Conservation (phyloP, 2,113 vertebrate species). For the Myiozetetes cayanensis region DNA sequence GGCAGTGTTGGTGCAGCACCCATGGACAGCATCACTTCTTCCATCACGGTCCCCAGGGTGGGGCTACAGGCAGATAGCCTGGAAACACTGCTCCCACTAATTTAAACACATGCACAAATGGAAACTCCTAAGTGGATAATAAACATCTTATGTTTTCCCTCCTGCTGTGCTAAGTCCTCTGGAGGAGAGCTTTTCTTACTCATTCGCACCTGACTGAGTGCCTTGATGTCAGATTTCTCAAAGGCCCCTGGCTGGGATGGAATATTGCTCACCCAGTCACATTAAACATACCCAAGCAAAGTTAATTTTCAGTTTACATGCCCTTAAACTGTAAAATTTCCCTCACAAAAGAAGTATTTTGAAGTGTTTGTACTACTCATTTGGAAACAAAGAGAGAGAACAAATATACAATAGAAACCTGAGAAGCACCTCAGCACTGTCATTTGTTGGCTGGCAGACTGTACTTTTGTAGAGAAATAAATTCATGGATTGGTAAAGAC, state of each 20-base stretch:
- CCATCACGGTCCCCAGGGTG: not conserved
- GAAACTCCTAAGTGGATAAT: not conserved
- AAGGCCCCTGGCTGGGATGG: not conserved
- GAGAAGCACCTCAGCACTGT: not conserved
- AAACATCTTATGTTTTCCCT: not conserved
- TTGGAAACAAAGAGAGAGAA: not conserved
- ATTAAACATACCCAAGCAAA: not conserved
- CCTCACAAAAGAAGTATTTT: not conserved
- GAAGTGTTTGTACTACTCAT: not conserved
- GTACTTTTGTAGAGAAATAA: not conserved
- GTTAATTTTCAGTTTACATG: not conserved
- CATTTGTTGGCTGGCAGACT: not conserved
- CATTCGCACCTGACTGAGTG: not conserved
- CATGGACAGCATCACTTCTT: rapidly evolving
- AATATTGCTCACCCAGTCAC: not conserved
- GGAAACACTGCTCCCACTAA: not conserved
- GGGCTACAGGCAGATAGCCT: not conserved
- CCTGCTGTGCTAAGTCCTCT: not conserved
- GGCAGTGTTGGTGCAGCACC: not conserved
- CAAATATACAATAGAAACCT: not conserved
- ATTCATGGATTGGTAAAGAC: not conserved
- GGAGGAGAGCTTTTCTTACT: not conserved
- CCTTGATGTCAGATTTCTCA: not conserved
- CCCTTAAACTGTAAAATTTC: not conserved
- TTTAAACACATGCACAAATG: not conserved